Percentiles rank a stretch among this genome's conserved stretches.
phyloP scores from a whole-genome alignment of 2,888 invertebrate species.

The Cheilosia vernalis region DNA sequence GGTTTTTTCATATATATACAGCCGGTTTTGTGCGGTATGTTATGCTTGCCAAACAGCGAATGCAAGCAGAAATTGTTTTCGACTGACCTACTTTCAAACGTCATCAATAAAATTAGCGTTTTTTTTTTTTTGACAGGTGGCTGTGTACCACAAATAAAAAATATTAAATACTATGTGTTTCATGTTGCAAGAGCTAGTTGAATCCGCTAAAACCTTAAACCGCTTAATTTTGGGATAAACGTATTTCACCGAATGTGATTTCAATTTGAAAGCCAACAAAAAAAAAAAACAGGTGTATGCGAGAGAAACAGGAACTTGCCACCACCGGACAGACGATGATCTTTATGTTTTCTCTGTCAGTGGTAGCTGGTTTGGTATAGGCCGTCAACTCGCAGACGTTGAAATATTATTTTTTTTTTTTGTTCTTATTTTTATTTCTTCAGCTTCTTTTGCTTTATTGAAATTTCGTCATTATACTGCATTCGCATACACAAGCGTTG shows the following conservation, averaged over 20 bases:
- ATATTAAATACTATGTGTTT: too few species aligned
- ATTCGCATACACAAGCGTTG: conserved; percentile 39
- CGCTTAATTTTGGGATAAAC: neutral
- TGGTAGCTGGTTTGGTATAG: conserved; percentile 29
- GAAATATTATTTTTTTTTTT: conserved; percentile 23
- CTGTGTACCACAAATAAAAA: neutral
- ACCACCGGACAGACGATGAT: conserved; percentile 49
- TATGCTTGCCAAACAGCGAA: conserved; percentile 38
- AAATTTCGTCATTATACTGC: conserved; percentile 48
- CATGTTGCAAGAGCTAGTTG: conserved; percentile 8
- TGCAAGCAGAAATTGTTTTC: conserved; percentile 45
- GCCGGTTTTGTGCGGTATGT: conserved; percentile 14
- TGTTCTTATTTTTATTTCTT: conserved; percentile 12
- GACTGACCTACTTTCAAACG: conserved; percentile 65
- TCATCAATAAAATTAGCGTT: conserved; percentile 40
- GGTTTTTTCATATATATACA: conserved; percentile 14
- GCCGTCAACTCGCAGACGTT: conserved; percentile 14
- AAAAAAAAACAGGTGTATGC: conserved; percentile 38
- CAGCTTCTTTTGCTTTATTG: conserved; percentile 1
- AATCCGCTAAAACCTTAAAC: conserved; percentile 11
- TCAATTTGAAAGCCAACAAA: neutral
- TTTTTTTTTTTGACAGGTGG: conserved; percentile 53
- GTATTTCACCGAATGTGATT: neutral
- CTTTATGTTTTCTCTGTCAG: conserved; percentile 34
- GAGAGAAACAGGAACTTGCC: conserved; percentile 62